phyloP scores from a whole-genome alignment of 2,113 vertebrate genomes.

The Cercopithecus mona region DNA sequence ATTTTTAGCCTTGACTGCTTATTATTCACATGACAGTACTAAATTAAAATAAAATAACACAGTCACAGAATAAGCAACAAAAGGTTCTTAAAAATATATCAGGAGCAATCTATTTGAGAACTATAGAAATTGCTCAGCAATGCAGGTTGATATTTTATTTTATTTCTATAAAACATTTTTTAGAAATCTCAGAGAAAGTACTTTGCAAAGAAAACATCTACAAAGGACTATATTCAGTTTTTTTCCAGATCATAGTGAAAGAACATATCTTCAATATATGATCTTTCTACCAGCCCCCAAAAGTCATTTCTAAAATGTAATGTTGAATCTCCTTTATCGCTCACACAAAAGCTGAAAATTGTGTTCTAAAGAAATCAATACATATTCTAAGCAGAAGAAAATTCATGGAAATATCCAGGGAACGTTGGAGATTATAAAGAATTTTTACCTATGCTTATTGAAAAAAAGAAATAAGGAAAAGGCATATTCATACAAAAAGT shows the following conservation, averaged over 20 bases:
- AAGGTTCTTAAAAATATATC: constrained; percentile 52
- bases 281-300: not conserved
- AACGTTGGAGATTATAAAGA: constrained; percentile 47
- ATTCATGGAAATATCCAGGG: constrained; percentile 53
- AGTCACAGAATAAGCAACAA: constrained; percentile 43
- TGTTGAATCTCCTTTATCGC: constrained; percentile 53
- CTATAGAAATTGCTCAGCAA: constrained; percentile 41
- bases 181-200: constrained; percentile 34
- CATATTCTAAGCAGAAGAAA: constrained; percentile 62
- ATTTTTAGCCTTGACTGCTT: constrained; percentile 60
- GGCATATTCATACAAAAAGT: constrained; percentile 25
- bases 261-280: constrained; percentile 27
- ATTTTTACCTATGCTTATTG: constrained; percentile 32
- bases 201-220: constrained; percentile 30
- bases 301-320: constrained; percentile 67
- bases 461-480: not conserved
- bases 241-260: not conserved
- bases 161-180: constrained; percentile 29
- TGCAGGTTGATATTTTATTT: constrained; percentile 13
- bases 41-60: constrained; percentile 70
- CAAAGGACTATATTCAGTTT: constrained; percentile 43
- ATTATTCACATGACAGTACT: constrained; percentile 57
- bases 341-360: constrained; percentile 61
- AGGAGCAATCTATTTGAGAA: constrained; percentile 31
- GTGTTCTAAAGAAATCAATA: constrained; percentile 60